Conservation (phyloP, 2,113 vertebrate genomes). For the Leptosomus discolor region DNA sequence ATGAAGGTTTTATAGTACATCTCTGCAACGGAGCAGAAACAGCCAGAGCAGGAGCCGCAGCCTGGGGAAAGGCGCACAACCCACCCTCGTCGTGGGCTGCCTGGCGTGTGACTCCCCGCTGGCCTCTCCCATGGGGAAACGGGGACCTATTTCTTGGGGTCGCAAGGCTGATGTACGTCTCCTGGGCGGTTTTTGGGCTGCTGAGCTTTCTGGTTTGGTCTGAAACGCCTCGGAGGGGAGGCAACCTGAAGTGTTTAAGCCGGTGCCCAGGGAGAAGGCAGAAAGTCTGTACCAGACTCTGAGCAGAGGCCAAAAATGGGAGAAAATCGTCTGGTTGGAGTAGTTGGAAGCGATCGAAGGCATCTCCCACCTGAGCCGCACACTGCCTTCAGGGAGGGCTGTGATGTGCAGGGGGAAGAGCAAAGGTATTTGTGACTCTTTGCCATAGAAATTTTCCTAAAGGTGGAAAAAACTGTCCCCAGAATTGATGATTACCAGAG, state of each 20-base stretch:
- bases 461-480: background rate
- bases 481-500: rapidly evolving
- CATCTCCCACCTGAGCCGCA: background rate
- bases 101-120: rapidly evolving
- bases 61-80: background rate
- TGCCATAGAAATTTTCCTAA: background rate
- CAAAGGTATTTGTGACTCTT: background rate
- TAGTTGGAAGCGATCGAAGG: rapidly evolving
- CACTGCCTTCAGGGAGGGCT: rapidly evolving
- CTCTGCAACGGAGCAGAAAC: background rate
- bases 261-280: background rate
- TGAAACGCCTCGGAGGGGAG: background rate
- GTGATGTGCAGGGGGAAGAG: background rate
- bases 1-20: background rate
- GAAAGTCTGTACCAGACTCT: background rate
- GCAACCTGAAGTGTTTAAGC: too few relatives aligned
- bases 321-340: background rate
- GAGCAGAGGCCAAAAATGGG: background rate
- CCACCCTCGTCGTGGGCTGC: background rate
- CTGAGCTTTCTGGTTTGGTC: background rate
- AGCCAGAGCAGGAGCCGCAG: background rate
- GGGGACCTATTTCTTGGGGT: background rate
- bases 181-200: background rate
- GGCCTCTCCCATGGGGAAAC: background rate
- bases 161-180: background rate